Evolutionary conservation across 1,140 invertebrate species (phyloP), one percentile per base, ranked within the genome.

Genomic region (Anastatus disparis): DNA sequence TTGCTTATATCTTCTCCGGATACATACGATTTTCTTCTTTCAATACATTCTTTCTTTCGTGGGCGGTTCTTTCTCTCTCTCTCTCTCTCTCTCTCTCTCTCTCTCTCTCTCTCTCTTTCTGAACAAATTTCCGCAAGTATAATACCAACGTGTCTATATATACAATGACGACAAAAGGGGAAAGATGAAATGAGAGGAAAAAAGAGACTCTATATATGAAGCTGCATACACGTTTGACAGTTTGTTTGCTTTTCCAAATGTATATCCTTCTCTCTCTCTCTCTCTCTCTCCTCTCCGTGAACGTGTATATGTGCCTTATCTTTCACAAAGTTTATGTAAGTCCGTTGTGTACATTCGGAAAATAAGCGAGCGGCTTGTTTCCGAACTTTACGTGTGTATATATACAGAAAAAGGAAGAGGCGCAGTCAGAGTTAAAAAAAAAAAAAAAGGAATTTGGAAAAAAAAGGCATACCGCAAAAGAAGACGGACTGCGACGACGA

Each of bases 301-400:
- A 27, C 26, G 9, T 53, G 7, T 29, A 12, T 27, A 15, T 24
- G n/a, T n/a, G 59, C 31, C 64, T 72, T 73, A 65, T 70, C 58
- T 50, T 31, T n/a, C n/a, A n/a, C n/a, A n/a, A 4, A 65, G 61
- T 61, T 64, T 64, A 73, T 52, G 38, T 22, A 52, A 70, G 50
- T 53, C 62, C 68, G 31, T 71, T 74, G 61, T 74, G 68, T 55
- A 65, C 69, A 52, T 76, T 72, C 55, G 53, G 29, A n/a, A 53
- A 59, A 74, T 53, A 67, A 38, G 64, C 48, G n/a, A n/a, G n/a
- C n/a, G n/a, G n/a, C n/a, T n/a, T n/a, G 56, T 44, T 38, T 66
- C 24, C 46, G 10, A 48, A 62, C n/a, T n/a, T n/a, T n/a, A n/a
- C n/a, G n/a, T n/a, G n/a, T n/a, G n/a, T n/a, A n/a, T n/a, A n/a